phyloP scores from a whole-genome alignment of 2,113 vertebrate genomes.

The Aptenodytes forsteri region DNA sequence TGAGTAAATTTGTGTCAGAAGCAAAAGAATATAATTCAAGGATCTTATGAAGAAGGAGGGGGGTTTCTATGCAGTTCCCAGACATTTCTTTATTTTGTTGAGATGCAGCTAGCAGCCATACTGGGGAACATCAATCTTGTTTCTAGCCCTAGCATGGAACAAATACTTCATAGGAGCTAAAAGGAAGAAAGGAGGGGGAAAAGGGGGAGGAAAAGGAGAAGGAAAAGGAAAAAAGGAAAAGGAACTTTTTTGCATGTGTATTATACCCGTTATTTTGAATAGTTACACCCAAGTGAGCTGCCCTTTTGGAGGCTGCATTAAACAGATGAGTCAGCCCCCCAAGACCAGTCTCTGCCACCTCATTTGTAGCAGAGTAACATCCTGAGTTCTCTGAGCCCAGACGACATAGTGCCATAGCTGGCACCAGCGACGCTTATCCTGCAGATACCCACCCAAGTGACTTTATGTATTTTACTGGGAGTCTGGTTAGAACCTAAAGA shows the following conservation, averaged over 20 bases:
- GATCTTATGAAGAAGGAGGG: neutral
- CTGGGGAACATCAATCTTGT: neutral
- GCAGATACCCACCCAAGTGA: neutral
- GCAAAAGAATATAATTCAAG: neutral
- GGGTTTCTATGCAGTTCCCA: neutral
- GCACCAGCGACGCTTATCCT: neutral
- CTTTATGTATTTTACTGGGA: neutral
- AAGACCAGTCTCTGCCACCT: neutral
- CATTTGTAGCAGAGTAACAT: neutral
- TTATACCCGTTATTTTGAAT: neutral
- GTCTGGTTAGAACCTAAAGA: neutral
- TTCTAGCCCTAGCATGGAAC: neutral
- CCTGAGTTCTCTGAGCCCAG: neutral
- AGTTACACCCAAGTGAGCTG: neutral
- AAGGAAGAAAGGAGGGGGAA: neutral
- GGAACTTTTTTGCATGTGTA: neutral
- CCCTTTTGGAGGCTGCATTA: neutral
- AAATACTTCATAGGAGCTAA: neutral
- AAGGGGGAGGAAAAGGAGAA: neutral
- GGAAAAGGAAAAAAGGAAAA: neutral
- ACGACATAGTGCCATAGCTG: neutral
- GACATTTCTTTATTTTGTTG: neutral
- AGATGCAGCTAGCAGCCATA: neutral
- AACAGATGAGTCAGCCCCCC: neutral
- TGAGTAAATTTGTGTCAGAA: neutral